phyloP scores from a whole-genome alignment of 2,113 vertebrate genomes.

The Gymnogyps californianus region DNA sequence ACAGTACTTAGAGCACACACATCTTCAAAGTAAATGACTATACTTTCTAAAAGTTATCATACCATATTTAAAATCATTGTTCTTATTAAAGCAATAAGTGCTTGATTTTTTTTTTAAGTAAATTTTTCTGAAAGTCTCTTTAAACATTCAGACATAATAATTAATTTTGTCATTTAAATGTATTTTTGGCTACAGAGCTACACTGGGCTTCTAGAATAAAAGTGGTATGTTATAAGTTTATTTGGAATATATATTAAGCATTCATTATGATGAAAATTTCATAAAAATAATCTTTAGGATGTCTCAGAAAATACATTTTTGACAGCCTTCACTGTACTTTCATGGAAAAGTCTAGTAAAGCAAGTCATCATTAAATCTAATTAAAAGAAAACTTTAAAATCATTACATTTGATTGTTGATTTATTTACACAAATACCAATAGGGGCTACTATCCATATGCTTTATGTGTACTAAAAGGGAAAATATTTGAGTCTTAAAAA shows the following conservation, averaged over 20 bases:
- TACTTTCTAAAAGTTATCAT: not conserved
- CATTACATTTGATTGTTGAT: not conserved
- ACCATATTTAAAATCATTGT: not conserved
- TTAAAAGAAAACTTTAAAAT: not conserved
- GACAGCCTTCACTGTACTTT: not conserved
- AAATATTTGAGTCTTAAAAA: not conserved
- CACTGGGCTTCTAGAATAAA: not conserved
- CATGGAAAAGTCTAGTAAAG: not conserved
- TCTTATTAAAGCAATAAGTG: not conserved
- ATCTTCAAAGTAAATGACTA: not conserved
- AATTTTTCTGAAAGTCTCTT: not conserved
- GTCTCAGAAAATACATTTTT: not conserved
- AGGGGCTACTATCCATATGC: not conserved
- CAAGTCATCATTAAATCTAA: not conserved
- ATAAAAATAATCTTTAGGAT: not conserved
- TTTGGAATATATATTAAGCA: not conserved
- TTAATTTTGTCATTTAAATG: not conserved
- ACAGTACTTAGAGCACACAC: not conserved
- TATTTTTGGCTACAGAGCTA: not conserved
- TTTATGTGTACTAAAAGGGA: not conserved
- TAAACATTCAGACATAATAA: not conserved
- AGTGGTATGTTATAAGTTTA: not conserved
- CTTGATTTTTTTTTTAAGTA: not conserved
- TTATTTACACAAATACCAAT: not conserved
- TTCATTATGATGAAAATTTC: not conserved